A percentile compares a stretch with the other conserved stretches of the same genome.
phyloP scores from a whole-genome alignment of 2,888 invertebrate genomes.

The Hyposoter didymator region DNA sequence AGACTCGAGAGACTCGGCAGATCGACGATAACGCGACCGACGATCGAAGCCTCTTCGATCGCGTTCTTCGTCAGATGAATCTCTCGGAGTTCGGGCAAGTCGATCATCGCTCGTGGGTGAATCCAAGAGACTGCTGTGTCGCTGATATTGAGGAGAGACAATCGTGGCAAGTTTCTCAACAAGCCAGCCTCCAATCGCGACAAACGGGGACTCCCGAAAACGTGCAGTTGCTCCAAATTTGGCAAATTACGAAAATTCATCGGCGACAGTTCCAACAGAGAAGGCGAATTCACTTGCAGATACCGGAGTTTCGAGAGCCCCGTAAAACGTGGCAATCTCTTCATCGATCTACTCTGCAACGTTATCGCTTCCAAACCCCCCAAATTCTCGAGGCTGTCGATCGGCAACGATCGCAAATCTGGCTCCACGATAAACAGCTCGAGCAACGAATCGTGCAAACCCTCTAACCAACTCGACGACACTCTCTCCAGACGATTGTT shows the following conservation, averaged over 20 bases:
- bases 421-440: constrained; percentile 95
- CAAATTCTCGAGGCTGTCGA: constrained; percentile 91
- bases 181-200: constrained; percentile 90
- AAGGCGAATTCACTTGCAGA: constrained; percentile 89
- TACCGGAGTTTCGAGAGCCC: constrained; percentile 90
- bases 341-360: constrained; percentile 91
- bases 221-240: constrained; percentile 90
- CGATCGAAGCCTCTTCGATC: constrained; percentile 92
- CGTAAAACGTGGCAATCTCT: constrained; percentile 90
- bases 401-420: constrained; percentile 91
- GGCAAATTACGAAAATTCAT: constrained; percentile 90
- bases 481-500: constrained; percentile 93
- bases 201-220: constrained; percentile 89
- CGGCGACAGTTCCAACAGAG: constrained; percentile 88
- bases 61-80: constrained; percentile 90
- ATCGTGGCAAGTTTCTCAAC: constrained; percentile 88
- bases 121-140: constrained; percentile 91
- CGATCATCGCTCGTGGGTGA: constrained; percentile 91
- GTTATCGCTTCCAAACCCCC: constrained; percentile 93
- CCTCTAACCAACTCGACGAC: constrained; percentile 92
- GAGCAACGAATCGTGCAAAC: constrained; percentile 90
- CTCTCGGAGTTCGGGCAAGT: constrained; percentile 89
- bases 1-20: constrained; percentile 88
- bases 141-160: constrained; percentile 90
- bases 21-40: constrained; percentile 91